Percentiles rank a stretch among this genome's conserved stretches.
phyloP scores from a whole-genome alignment of 2,113 vertebrate species.

The Aix galericulata region DNA sequence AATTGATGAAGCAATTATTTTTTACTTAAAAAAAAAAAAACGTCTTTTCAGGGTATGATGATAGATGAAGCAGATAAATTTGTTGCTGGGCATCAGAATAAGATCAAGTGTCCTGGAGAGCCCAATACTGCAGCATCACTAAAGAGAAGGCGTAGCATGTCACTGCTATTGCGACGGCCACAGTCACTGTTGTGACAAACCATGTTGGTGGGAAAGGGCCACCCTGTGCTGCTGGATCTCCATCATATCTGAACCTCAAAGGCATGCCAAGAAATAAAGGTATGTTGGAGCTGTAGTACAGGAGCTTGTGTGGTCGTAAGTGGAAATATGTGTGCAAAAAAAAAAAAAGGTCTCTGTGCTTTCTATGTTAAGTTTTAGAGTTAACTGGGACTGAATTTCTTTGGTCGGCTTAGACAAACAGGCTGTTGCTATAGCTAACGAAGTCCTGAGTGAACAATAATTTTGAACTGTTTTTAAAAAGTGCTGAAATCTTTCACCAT shows the following conservation, averaged over 20 bases:
- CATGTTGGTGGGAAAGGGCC: conserved; percentile 85
- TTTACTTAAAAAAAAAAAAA: neutral
- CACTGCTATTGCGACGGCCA: conserved; percentile 82
- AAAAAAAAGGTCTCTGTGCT: neutral
- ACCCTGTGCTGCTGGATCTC: conserved; percentile 64
- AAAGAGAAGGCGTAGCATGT: conserved; percentile 91
- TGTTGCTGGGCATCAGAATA: conserved; percentile 91
- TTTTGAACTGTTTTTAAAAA: neutral
- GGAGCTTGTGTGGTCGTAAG: neutral
- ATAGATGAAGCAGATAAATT: conserved; percentile 98
- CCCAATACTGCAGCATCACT: conserved; percentile 78
- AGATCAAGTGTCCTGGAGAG: conserved; percentile 87
- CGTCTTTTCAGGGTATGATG: conserved; percentile 90
- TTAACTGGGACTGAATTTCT: neutral
- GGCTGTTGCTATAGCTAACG: neutral
- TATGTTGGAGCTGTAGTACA: conserved; percentile 2
- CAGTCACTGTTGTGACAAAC: conserved; percentile 84
- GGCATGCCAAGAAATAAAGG: conserved; percentile 84
- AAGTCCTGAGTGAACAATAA: neutral
- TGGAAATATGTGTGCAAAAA: neutral
- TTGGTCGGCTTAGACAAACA: neutral
- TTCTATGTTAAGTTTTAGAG: neutral
- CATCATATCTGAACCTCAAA: conserved; percentile 80
- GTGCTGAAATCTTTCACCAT: neutral
- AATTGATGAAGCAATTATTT: neutral